phyloP scores from a whole-genome alignment of 2,888 invertebrate genomes.

The Metallyticus violacea region DNA sequence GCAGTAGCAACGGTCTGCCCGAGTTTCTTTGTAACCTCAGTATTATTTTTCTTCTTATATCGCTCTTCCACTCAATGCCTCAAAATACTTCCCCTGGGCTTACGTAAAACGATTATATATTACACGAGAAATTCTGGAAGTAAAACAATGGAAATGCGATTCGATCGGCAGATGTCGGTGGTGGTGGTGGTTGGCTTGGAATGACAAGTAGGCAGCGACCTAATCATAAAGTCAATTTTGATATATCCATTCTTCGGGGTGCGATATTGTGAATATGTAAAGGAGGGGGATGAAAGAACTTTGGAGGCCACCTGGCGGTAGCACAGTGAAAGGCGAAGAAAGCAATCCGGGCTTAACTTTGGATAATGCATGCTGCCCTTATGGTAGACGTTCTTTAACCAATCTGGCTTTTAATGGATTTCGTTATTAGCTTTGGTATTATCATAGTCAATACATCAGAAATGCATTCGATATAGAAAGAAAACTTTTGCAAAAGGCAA shows the following conservation, averaged over 20 bases:
- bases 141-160: neutral
- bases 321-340: neutral
- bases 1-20: neutral
- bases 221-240: neutral
- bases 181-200: neutral
- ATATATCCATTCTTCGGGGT: neutral
- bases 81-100: too few species aligned
- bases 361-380: neutral
- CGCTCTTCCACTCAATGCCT: neutral
- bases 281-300: neutral
- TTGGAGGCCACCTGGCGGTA: neutral
- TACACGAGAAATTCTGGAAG: neutral
- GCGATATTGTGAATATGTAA: neutral
- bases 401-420: too few species aligned
- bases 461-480: too few species aligned
- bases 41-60: neutral
- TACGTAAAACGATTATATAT: neutral
- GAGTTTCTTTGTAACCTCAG: too few species aligned
- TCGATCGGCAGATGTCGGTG: neutral
- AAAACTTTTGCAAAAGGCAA: too few species aligned
- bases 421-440: too few species aligned
- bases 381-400: too few species aligned
- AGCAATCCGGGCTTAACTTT: neutral
- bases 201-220: neutral
- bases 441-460: too few species aligned